Evolutionary conservation across 2,113 vertebrate genomes (phyloP), one percentile per base, ranked within the genome.

Genomic region (Motacilla tschutschensis): DNA sequence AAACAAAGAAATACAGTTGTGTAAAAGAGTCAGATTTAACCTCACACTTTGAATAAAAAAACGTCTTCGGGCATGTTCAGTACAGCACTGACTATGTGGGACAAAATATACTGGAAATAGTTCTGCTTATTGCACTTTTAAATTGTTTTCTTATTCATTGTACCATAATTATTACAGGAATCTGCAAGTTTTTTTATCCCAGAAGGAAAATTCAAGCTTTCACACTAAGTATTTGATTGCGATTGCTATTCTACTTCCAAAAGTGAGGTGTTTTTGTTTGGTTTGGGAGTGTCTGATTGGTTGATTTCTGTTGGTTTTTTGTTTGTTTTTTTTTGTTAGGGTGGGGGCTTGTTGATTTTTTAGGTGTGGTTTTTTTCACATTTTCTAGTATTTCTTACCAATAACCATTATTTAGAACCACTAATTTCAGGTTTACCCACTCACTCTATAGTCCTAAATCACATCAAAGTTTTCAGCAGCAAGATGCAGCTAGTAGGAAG

Each of bases 261-360:
- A 87, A 74, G n/a, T 11, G 12, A 2, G 2, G 1, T 2, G 0
- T 2, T 50, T 13, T 6, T 20, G 19, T 60, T 70, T 77, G 3
- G 4, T 47, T 62, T 57, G 33, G 31, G 18, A 18, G 8, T 2
- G 19, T 8, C 31, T 10, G 14, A 8, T 12, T 69, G 29, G 25
- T 59, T 80, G 17, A n/a, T 55, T 50, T 71, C 8, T 47, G 29
- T 57, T 55, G 17, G 14, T 5, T 28, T 18, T 24, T n/a, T 22
- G 8, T 40, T 59, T 74, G 21, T 4, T 58, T 36, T 7, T n/a
- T 2, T 0, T 8, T 12, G 8, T 33, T 44, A 14, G 16, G 14
- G 24, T 35, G 3, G 13, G 8, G 9, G 4, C 0, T 24, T 64
- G 12, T 14, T 24, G 8, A 31, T 28, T 66, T 87, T 79, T 31